Base-by-base conservation (phyloP, 2,113 vertebrate species). In the Oxyura jamaicensis region DNA sequence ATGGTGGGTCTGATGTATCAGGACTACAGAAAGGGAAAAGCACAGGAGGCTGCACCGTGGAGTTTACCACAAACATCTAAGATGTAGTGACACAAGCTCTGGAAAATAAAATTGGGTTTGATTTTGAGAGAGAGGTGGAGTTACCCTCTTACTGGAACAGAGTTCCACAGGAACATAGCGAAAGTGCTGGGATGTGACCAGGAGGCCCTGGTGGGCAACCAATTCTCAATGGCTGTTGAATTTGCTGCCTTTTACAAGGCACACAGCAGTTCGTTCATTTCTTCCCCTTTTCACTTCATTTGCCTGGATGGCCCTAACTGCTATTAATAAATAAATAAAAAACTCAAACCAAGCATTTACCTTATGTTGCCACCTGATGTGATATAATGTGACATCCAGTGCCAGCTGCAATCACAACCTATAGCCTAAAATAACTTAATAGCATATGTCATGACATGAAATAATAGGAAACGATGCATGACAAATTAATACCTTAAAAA, bases 401-500 rank as follows among this genome's bases (percentile, higher is more conserved):
- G 80, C 81, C 83, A 88, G 82, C 68, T 88, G 78, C 79, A 93
- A 78, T 78, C 76, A 83, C 53, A 93, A 83, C 60, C 63, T 80
- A n/a, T 67, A 66, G 78, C 72, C 82, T 90, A 86, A 96, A 97
- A 93, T 84, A 96, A 75, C 86, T 90, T 90, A 89, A 89, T 83
- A 81, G 66, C 92, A 55, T 78, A 95, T 77, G 72, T 60, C 84
- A 83, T 88, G 72, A 91, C 86, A 93, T 96, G 56, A 96, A 95
- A 95, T 94, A 94, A 91, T 86, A 95, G 33, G 66, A 95, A 94
- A 90, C 77, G 36, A 91, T 86, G 85, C 92, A 91, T 82, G 81
- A 90, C 69, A 93, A 93, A 96, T 90, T 92, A 91, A 95, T 93
- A 92, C 20, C 22, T 93, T 67, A 91, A 91, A 92, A 88, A 81